Conservation (phyloP, 2,797 vertebrate genomes). For the Onychomys torridus region DNA sequence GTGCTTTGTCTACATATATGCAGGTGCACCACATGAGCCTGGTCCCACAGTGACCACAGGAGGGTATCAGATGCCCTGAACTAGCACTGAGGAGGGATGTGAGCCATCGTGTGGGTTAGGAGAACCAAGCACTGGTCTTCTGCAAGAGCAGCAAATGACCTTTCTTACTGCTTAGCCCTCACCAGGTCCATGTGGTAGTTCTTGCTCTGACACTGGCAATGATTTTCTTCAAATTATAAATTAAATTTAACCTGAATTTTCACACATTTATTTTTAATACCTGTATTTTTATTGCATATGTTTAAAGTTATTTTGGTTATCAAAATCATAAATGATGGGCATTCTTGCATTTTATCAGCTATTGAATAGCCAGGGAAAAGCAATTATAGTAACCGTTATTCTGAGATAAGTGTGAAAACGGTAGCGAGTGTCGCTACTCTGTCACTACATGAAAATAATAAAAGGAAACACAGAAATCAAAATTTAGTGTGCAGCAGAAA, state of each 20-base stretch:
- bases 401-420: neutral
- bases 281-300: neutral
- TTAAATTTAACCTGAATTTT: neutral
- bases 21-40: neutral
- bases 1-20: neutral
- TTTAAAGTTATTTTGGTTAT: neutral
- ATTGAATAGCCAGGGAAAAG: neutral
- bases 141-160: neutral
- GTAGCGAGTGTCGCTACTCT: neutral
- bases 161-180: neutral
- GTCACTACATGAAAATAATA: neutral
- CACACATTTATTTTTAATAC: neutral
- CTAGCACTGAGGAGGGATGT: neutral
- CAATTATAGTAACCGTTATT: neutral
- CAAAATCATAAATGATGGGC: neutral
- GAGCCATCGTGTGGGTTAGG: too few species aligned
- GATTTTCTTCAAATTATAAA: neutral
- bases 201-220: neutral
- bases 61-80: neutral
- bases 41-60: neutral
- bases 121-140: too few species aligned
- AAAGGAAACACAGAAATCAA: neutral
- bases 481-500: neutral
- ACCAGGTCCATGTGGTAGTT: too few species aligned
- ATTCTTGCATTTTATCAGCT: neutral